Percentiles rank a stretch among this genome's conserved stretches.
Evolutionary conservation across 2,113 vertebrate genomes (phyloP).

Genomic region (Rhineura floridana): DNA sequence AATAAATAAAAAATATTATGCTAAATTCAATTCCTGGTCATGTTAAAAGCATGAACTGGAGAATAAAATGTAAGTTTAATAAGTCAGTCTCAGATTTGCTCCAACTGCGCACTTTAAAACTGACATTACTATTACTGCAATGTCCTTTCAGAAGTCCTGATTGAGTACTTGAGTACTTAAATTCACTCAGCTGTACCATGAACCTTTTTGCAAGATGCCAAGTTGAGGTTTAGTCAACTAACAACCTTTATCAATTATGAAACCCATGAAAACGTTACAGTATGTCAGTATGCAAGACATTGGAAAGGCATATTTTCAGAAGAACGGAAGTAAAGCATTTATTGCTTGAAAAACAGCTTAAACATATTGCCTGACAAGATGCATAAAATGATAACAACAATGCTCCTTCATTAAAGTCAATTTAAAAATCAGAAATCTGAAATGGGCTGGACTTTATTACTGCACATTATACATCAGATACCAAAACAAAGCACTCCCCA

Average conservation of each 20-base stretch:
- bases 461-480: constrained; percentile 37
- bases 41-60: not conserved
- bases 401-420: not conserved
- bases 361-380: not conserved
- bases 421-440: not conserved
- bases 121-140: not conserved
- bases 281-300: not conserved
- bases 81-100: not conserved
- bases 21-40: not conserved
- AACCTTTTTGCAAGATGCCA: not conserved
- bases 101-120: not conserved
- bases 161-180: not conserved
- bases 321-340: not conserved
- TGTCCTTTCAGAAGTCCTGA: not conserved
- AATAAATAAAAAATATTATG: not conserved
- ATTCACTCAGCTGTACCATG: not conserved
- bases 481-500: constrained; percentile 30
- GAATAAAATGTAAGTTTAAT: not conserved
- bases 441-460: constrained; percentile 2
- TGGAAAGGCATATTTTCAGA: not conserved
- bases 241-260: not conserved
- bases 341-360: constrained; percentile 4
- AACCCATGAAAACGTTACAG: not conserved
- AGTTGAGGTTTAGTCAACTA: not conserved
- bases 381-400: not conserved